phyloP scores from a whole-genome alignment of 2,113 vertebrate genomes.

The Silurus glanis region DNA sequence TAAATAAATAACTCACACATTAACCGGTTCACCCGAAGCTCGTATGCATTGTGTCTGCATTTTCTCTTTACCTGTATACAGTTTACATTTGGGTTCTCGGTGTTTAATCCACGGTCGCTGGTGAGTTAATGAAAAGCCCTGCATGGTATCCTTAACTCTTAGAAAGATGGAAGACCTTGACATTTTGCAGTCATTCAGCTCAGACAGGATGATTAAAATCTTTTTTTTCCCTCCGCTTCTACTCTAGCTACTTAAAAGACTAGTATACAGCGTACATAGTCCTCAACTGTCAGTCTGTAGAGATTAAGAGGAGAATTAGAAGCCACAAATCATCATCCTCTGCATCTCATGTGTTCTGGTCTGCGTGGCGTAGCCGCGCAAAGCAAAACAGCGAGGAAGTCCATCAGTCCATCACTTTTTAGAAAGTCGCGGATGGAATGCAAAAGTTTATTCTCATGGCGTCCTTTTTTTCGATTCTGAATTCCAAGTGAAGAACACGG shows the following conservation, averaged over 20 bases:
- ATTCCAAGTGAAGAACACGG: not conserved
- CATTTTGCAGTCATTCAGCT: slow-evolving; percentile 24
- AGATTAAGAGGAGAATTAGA: not conserved
- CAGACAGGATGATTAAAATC: slow-evolving; percentile 22
- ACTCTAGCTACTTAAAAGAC: slow-evolving; percentile 1
- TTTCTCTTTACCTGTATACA: not conserved
- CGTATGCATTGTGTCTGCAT: too few species aligned
- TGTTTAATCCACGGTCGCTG: not conserved
- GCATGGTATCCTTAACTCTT: slow-evolving; percentile 20
- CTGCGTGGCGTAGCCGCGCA: not conserved
- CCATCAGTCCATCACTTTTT: not conserved
- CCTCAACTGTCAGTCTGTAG: not conserved
- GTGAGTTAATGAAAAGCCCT: not conserved
- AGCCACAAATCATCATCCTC: not conserved
- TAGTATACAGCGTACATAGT: not conserved
- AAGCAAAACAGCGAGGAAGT: not conserved
- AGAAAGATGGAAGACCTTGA: slow-evolving; percentile 42
- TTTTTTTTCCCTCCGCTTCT: not conserved
- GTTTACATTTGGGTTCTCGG: not conserved
- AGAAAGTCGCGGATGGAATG: not conserved
- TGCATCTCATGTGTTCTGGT: not conserved
- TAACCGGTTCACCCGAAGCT: not conserved
- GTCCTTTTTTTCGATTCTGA: not conserved
- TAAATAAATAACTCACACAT: not conserved
- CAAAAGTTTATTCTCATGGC: too few species aligned